These are phyloP conservation scores for Cheilosia pagana DNA, from an alignment of 2,888 invertebrate species.

Conservation along the genomic window DNA sequence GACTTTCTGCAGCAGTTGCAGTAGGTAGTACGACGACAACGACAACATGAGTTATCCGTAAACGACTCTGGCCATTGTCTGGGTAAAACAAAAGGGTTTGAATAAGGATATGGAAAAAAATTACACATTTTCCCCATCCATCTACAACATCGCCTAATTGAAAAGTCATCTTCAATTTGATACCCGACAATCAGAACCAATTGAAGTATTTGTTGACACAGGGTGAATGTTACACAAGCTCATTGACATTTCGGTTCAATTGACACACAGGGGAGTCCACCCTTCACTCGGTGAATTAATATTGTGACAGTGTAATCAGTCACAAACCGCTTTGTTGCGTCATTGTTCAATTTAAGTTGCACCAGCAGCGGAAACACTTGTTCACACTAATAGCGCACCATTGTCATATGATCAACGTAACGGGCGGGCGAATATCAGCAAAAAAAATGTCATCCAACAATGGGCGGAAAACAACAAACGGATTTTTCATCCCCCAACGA, in stretches of 20 bases:
- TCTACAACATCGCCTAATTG: slow-evolving; percentile 56
- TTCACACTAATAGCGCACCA: slow-evolving; percentile 60
- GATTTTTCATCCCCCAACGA: neutral
- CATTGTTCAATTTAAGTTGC: slow-evolving; percentile 62
- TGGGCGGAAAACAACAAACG: neutral
- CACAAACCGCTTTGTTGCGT: slow-evolving; percentile 46
- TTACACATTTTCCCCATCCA: neutral
- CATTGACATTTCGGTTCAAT: slow-evolving; percentile 56
- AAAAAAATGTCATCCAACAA: neutral
- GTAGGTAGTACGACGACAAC: slow-evolving; percentile 23
- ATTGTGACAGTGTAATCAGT: slow-evolving; percentile 50
- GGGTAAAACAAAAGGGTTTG: slow-evolving; percentile 31
- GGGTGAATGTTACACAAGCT: slow-evolving; percentile 67
- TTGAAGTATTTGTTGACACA: slow-evolving; percentile 52
- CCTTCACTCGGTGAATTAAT: slow-evolving; percentile 37
- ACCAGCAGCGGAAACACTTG: slow-evolving; percentile 67
- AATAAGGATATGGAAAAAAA: slow-evolving; percentile 34
- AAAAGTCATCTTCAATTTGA: slow-evolving; percentile 68
- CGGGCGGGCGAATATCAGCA: slow-evolving; percentile 3
- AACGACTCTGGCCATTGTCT: slow-evolving; percentile 48
- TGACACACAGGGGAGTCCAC: slow-evolving; percentile 17
- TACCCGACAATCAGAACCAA: slow-evolving; percentile 58
- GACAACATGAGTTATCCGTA: slow-evolving; percentile 25
- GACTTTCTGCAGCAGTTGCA: slow-evolving; percentile 46
- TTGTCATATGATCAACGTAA: slow-evolving; percentile 48